A percentile compares a stretch with the other conserved stretches of the same genome.
Evolutionary conservation across 2,113 vertebrate species (phyloP).

Genomic region (Percopsis transmontana): DNA sequence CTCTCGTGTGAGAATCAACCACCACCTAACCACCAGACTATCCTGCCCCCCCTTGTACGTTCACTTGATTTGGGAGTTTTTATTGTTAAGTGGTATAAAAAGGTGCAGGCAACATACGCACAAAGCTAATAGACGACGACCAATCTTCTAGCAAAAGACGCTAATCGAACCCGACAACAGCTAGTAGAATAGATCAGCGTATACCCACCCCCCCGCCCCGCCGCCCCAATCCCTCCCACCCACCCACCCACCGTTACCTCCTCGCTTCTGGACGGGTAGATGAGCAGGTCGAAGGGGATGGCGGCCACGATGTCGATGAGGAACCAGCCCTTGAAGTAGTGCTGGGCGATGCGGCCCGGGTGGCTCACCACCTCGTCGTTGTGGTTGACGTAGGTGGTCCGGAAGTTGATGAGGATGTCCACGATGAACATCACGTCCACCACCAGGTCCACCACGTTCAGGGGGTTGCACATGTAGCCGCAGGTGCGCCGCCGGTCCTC

Average conservation of each 20-base stretch:
- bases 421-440: conserved; percentile 99
- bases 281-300: conserved; percentile 97
- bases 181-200: no score
- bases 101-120: no score
- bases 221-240: no score
- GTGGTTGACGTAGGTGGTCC: conserved; percentile 97
- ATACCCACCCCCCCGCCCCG: no score
- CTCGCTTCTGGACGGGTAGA: conserved; percentile 91
- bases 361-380: conserved; percentile 98
- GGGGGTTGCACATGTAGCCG: conserved; percentile 92
- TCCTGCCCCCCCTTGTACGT: no score
- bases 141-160: no score
- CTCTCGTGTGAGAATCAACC: no score
- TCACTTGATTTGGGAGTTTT: no score
- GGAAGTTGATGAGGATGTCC: conserved; percentile 98
- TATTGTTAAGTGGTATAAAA: no score
- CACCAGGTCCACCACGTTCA: conserved; percentile 95
- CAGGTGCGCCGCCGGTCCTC: conserved; percentile 85
- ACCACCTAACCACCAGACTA: no score
- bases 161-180: no score
- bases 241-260: conserved; percentile 80
- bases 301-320: conserved; percentile 98
- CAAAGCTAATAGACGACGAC: no score
- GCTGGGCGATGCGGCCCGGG: conserved; percentile 90
- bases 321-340: conserved; percentile 99